Percentiles rank a stretch among this genome's conserved stretches.
These are phyloP conservation scores for Eristalinus aeneus DNA, from an alignment of 2,888 invertebrate species.

Conservation along the genomic window DNA sequence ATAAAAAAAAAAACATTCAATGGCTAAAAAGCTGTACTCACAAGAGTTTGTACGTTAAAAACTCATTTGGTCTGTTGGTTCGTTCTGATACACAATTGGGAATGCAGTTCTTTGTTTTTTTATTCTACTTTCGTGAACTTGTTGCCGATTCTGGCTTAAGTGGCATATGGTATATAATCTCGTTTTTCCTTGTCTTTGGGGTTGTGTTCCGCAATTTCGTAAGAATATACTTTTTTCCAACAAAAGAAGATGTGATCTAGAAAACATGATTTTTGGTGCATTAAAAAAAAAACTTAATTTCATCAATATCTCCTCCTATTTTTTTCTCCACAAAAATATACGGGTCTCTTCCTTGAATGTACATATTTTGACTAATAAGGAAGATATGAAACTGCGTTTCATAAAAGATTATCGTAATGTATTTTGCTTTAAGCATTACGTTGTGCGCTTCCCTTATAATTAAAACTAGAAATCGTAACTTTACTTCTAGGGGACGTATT, in stretches of 20 bases:
- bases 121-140: not conserved
- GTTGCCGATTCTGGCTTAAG: not conserved
- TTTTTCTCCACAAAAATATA: too few relatives aligned
- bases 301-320: too few relatives aligned
- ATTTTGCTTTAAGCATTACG: too few relatives aligned
- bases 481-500: too few relatives aligned
- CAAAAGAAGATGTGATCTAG: not conserved
- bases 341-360: too few relatives aligned
- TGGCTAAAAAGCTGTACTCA: slow-evolving; percentile 41
- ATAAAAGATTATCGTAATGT: too few relatives aligned
- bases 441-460: too few relatives aligned
- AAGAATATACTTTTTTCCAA: not conserved
- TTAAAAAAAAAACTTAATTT: too few relatives aligned
- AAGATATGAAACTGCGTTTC: too few relatives aligned
- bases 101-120: not conserved
- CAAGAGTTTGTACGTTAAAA: slow-evolving; percentile 46
- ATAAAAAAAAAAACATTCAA: not conserved
- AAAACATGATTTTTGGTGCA: not conserved
- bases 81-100: not conserved
- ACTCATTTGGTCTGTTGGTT: slow-evolving; percentile 8
- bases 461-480: too few relatives aligned
- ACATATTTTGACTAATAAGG: too few relatives aligned
- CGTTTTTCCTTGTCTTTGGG: not conserved
- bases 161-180: slow-evolving; percentile 1
- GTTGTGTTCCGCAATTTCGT: not conserved